phyloP scores from a whole-genome alignment of 1,140 invertebrate species.

The Sycophila sp. region DNA sequence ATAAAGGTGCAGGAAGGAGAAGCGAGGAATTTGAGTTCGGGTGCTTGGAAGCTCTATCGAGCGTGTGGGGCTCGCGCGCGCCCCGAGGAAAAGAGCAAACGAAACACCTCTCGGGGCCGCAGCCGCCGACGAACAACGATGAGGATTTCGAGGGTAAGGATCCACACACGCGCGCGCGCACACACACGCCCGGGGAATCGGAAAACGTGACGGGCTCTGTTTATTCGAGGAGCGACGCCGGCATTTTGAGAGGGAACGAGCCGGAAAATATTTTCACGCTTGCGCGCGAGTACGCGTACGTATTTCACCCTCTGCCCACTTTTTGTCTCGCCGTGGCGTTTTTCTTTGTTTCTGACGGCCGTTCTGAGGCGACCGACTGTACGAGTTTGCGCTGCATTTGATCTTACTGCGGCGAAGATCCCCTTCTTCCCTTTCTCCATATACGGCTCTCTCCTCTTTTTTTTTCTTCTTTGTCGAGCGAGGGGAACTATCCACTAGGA shows the following conservation, averaged over 20 bases:
- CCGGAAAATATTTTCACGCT: conserved; percentile 33
- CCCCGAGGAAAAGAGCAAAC: neutral
- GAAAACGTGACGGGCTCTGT: conserved; percentile 30
- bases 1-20: neutral
- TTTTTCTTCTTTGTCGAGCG: neutral
- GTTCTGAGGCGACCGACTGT: neutral
- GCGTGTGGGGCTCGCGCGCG: too few species aligned
- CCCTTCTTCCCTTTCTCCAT: too few species aligned
- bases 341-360: conserved; percentile 19
- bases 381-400: conserved; percentile 22
- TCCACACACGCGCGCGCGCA: neutral
- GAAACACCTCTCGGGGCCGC: neutral
- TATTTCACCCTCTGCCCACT: neutral
- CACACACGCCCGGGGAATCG: neutral
- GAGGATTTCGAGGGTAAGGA: conserved; percentile 18
- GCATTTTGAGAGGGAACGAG: neutral
- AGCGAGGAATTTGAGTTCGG: neutral
- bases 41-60: neutral
- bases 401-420: neutral
- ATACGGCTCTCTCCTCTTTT: neutral
- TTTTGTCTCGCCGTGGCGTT: neutral
- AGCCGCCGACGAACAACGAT: neutral
- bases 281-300: neutral
- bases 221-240: conserved; percentile 5
- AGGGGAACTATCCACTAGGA: neutral